Evolutionary conservation across 2,113 vertebrate species (phyloP).

Genomic region (Mandrillus leucophaeus): DNA sequence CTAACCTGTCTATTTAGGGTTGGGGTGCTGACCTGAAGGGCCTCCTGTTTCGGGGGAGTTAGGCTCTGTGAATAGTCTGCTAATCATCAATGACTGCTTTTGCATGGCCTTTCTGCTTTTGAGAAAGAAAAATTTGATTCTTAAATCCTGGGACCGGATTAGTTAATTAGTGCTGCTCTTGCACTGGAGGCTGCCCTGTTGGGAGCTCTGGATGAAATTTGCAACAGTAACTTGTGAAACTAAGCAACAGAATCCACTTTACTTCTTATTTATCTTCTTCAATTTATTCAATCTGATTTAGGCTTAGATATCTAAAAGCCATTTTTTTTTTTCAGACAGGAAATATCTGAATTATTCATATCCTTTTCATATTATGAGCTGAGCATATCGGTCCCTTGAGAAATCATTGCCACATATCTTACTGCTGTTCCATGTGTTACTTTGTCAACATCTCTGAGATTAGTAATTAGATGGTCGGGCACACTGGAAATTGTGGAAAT

Average conservation of each 20-base stretch:
- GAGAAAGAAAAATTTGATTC: constrained; percentile 9
- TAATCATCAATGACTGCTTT: neutral
- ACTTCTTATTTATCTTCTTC: constrained; percentile 74
- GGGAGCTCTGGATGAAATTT: constrained; percentile 31
- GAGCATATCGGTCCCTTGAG: constrained; percentile 74
- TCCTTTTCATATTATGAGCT: constrained; percentile 64
- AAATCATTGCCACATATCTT: constrained; percentile 65
- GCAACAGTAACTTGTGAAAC: neutral
- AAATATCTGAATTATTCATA: constrained; percentile 85
- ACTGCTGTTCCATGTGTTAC: constrained; percentile 55
- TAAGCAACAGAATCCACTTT: constrained; percentile 58
- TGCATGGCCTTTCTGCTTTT: neutral
- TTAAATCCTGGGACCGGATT: neutral
- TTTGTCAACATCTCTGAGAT: constrained; percentile 75
- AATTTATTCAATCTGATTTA: constrained; percentile 76
- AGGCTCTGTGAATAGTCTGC: neutral
- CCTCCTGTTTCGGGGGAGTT: neutral
- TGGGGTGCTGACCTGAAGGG: neutral
- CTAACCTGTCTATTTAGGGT: neutral
- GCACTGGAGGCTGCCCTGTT: neutral
- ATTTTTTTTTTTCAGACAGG: constrained; percentile 74
- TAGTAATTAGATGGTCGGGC: constrained; percentile 56
- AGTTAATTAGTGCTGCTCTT: neutral
- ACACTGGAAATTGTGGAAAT: constrained; percentile 55
- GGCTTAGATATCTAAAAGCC: constrained; percentile 73